phyloP scores from a whole-genome alignment of 1,140 invertebrate genomes.

The Drosophila carrolli region DNA sequence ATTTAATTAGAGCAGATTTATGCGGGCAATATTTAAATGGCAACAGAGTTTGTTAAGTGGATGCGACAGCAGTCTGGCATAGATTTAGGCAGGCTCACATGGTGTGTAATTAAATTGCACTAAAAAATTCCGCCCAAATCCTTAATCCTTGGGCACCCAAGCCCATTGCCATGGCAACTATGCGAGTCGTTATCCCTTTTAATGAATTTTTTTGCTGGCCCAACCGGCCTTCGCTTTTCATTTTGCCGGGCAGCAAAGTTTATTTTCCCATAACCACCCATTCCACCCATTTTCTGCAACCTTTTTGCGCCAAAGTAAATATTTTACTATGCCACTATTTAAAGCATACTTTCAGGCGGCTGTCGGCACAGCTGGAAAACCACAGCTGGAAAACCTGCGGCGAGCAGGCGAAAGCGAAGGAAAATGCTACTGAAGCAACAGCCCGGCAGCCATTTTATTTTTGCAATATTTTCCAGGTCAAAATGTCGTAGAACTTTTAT shows the following conservation, averaged over 20 bases:
- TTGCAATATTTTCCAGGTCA: conserved; percentile 80
- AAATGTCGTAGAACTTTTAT: conserved; percentile 81
- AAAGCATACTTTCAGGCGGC: conserved; percentile 69
- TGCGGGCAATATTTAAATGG: conserved; percentile 21
- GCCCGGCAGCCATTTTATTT: conserved; percentile 75
- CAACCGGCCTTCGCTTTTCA: conserved; percentile 56
- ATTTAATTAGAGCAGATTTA: conserved; percentile 62
- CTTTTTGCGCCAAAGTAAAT: conserved; percentile 76
- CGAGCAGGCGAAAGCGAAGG: conserved; percentile 16
- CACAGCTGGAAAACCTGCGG: conserved; percentile 41
- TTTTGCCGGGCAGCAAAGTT: conserved; percentile 49
- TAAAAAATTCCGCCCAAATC: conserved; percentile 66
- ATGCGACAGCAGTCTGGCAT: conserved; percentile 29
- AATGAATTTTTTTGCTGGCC: conserved; percentile 75
- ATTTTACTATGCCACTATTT: conserved; percentile 80
- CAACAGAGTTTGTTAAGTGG: conserved; percentile 8
- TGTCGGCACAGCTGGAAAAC: conserved; percentile 67
- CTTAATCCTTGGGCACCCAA: conserved; percentile 58
- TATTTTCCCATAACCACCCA: conserved; percentile 22
- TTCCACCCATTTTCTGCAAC: conserved; percentile 7
- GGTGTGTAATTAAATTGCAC: conserved; percentile 78
- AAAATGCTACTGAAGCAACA: conserved; percentile 54
- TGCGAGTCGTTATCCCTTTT: conserved; percentile 80
- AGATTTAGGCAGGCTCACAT: conserved; percentile 58
- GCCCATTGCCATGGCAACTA: conserved; percentile 51